Conservation (phyloP, 2,888 invertebrate species). For the Leptinotarsa haldemani region DNA sequence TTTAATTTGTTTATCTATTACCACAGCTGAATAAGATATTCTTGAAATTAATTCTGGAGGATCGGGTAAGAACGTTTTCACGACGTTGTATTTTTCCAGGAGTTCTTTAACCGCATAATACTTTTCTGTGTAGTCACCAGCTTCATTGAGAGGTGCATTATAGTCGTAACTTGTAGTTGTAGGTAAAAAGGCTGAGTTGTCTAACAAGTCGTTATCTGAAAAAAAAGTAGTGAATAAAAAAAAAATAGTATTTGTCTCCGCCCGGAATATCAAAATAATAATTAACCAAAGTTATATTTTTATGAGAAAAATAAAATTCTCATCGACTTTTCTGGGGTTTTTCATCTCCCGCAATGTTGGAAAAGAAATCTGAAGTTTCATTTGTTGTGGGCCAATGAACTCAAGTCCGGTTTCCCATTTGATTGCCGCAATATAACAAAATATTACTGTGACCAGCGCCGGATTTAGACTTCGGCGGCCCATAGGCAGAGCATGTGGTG, state of each 20-base stretch:
- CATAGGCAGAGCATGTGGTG: too few relatives aligned
- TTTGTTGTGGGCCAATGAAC: too few relatives aligned
- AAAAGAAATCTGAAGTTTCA: too few relatives aligned
- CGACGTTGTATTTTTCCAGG: slow-evolving; percentile 57
- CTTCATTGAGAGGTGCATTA: slow-evolving; percentile 90
- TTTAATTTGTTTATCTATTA: slow-evolving; percentile 49
- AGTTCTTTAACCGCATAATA: slow-evolving; percentile 71
- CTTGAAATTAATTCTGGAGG: slow-evolving; percentile 80
- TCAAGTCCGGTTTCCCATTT: too few relatives aligned
- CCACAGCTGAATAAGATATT: slow-evolving; percentile 74
- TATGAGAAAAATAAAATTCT: too few relatives aligned
- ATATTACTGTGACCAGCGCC: too few relatives aligned
- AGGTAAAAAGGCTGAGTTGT: slow-evolving; percentile 44
- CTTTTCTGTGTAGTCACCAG: slow-evolving; percentile 87
- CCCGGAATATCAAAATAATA: background rate
- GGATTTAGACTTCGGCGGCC: too few relatives aligned
- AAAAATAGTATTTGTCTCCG: too few relatives aligned
- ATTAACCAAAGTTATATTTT: background rate
- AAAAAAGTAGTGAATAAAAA: background rate
- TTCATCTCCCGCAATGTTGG: too few relatives aligned
- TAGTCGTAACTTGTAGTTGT: slow-evolving; percentile 76
- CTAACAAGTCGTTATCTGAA: slow-evolving; percentile 30
- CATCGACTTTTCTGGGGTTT: too few relatives aligned
- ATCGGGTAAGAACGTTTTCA: slow-evolving; percentile 65
- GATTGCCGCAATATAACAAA: too few relatives aligned